These are phyloP conservation scores for Crocallis elinguaria DNA, from an alignment of 2,888 invertebrate species.

Conservation along the genomic window DNA sequence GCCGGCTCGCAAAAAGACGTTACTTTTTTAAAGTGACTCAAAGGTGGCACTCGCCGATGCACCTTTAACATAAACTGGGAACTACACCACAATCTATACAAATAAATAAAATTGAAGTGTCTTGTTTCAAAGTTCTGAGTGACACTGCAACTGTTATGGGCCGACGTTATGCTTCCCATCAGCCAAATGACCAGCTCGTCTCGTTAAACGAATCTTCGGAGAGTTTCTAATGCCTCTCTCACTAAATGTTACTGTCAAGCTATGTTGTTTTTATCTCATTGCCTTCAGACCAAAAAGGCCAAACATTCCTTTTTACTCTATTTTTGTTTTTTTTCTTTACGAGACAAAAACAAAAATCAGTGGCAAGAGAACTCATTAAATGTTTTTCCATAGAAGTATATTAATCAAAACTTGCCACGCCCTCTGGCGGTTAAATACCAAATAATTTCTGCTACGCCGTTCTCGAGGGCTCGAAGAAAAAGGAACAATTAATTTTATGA, in stretches of 20 bases:
- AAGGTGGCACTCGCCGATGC: constrained; percentile 1
- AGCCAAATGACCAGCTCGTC: too few relatives aligned
- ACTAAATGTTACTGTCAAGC: too few relatives aligned
- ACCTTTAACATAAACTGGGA: too few relatives aligned
- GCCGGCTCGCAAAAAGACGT: constrained; percentile 52
- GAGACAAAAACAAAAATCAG: constrained; percentile 45
- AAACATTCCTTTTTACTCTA: constrained; percentile 28
- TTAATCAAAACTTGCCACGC: constrained; percentile 77
- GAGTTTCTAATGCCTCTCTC: too few relatives aligned
- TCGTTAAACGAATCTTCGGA: too few relatives aligned
- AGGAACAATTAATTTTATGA: constrained; percentile 79
- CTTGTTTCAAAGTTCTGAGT: too few relatives aligned
- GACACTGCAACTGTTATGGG: too few relatives aligned
- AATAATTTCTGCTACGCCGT: constrained; percentile 80
- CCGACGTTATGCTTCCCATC: too few relatives aligned
- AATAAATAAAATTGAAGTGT: too few relatives aligned
- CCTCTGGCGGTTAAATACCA: constrained; percentile 81
- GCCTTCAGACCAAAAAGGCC: not conserved
- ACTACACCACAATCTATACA: too few relatives aligned
- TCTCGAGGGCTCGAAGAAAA: constrained; percentile 58
- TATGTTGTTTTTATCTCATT: not conserved
- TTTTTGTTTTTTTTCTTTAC: too few relatives aligned
- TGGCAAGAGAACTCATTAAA: constrained; percentile 68
- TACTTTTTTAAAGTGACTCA: constrained; percentile 47
- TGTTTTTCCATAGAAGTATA: constrained; percentile 79